Evolutionary conservation across 2,113 vertebrate species (phyloP).

Genomic region (Nipponia nippon): DNA sequence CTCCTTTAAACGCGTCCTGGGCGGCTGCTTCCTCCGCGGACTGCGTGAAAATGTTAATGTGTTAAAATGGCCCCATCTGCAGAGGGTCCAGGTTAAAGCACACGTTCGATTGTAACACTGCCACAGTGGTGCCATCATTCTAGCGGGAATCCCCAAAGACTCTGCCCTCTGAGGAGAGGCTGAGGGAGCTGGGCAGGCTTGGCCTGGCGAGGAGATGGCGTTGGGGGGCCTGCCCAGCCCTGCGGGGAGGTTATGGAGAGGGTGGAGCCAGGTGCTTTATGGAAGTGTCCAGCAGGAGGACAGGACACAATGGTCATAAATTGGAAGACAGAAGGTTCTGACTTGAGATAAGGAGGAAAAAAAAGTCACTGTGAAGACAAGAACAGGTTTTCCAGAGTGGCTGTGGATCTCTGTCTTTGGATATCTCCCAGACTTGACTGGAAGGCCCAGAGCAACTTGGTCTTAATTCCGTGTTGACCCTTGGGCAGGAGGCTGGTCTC

Average conservation of each 20-base stretch:
- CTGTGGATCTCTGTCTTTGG: neutral
- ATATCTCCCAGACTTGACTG: neutral
- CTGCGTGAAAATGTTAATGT: neutral
- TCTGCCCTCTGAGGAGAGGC: neutral
- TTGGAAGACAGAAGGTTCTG: neutral
- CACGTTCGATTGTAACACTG: accelerated
- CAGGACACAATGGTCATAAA: neutral
- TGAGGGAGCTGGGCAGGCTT: neutral
- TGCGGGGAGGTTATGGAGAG: accelerated
- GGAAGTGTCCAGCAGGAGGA: no score
- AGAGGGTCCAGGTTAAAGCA: neutral
- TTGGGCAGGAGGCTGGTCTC: neutral
- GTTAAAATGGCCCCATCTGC: neutral
- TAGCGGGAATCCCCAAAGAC: neutral
- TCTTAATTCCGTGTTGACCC: neutral
- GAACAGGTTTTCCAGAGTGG: neutral
- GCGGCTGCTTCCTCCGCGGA: accelerated
- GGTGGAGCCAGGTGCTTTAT: neutral
- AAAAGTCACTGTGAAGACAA: neutral
- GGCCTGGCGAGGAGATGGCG: neutral
- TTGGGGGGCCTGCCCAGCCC: accelerated
- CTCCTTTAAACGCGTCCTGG: neutral
- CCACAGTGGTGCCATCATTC: accelerated
- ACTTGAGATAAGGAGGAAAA: neutral
- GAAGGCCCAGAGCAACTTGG: neutral